These are phyloP conservation scores for Gallinago paraguaiae DNA, from an alignment of 2,113 vertebrate genomes.

Conservation along the genomic window DNA sequence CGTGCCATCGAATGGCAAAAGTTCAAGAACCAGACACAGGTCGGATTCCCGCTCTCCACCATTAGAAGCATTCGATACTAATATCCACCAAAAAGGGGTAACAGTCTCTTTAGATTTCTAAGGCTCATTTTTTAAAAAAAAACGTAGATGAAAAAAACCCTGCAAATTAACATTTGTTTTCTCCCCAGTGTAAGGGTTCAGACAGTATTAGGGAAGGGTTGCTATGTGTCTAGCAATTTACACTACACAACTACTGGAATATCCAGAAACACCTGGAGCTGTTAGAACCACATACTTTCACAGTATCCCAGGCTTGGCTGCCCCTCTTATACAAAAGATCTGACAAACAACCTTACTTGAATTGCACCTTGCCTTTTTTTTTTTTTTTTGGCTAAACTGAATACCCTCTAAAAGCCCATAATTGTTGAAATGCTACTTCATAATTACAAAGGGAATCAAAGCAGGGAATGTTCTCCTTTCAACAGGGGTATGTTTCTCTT, in stretches of 20 bases:
- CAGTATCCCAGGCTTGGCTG: not conserved
- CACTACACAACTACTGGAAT: not conserved
- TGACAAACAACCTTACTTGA: not conserved
- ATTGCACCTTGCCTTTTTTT: not conserved
- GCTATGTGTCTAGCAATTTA: not conserved
- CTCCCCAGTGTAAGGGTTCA: not conserved
- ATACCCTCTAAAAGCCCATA: not conserved
- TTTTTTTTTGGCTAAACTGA: not conserved
- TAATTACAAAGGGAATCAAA: not conserved
- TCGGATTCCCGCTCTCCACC: no score
- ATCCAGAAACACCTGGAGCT: not conserved
- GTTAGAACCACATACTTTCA: not conserved
- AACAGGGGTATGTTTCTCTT: not conserved
- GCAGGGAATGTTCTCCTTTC: not conserved
- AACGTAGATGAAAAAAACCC: rapidly evolving
- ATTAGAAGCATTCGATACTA: not conserved
- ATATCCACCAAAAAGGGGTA: not conserved
- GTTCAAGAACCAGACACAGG: not conserved
- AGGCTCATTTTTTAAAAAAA: not conserved
- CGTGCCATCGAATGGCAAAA: rapidly evolving
- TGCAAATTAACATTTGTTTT: not conserved
- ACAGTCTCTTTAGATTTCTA: not conserved
- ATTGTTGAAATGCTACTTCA: not conserved
- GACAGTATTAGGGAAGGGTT: not conserved
- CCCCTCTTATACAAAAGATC: not conserved